Percentiles rank a stretch among this genome's conserved stretches.
Conservation (phyloP, 2,797 vertebrate genomes). For the Euthynnus affinis region DNA sequence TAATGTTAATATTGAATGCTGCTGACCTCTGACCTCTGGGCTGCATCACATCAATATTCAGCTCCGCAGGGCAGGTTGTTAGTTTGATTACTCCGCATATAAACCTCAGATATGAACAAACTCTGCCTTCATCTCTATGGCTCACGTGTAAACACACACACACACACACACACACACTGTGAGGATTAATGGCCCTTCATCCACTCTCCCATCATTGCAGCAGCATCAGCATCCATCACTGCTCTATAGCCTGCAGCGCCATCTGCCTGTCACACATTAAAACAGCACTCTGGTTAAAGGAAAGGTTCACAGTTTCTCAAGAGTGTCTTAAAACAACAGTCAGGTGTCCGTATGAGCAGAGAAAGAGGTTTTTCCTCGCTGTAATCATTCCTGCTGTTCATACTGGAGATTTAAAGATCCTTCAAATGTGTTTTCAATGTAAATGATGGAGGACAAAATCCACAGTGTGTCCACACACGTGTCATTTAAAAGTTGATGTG, state of each 20-base stretch:
- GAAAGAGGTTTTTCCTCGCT: no score
- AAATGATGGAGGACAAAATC: no score
- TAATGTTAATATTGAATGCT: conserved; percentile 3
- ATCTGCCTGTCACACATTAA: conserved; percentile 38
- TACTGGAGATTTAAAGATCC: no score
- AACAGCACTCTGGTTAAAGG: conserved; percentile 1
- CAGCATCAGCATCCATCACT: conserved; percentile 17
- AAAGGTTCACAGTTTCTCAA: no score
- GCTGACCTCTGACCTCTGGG: conserved; percentile 56
- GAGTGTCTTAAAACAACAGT: no score
- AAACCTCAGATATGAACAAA: conserved; percentile 48
- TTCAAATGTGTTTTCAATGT: no score
- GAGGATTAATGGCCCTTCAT: conserved; percentile 61
- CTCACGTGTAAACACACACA: conserved; percentile 30
- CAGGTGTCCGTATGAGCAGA: no score
- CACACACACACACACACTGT: conserved; percentile 23
- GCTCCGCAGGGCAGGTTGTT: conserved; percentile 51
- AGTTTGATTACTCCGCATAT: conserved; percentile 70
- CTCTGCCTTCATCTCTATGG: conserved; percentile 23
- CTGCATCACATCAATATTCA: conserved; percentile 55
- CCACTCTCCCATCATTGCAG: conserved; percentile 48
- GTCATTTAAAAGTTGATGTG: no score
- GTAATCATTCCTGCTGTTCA: no score
- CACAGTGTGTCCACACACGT: no score
- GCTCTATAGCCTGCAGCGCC: conserved; percentile 49